These are phyloP conservation scores for Autographa pulchrina DNA, from an alignment of 2,888 invertebrate species.

Conservation along the genomic window DNA sequence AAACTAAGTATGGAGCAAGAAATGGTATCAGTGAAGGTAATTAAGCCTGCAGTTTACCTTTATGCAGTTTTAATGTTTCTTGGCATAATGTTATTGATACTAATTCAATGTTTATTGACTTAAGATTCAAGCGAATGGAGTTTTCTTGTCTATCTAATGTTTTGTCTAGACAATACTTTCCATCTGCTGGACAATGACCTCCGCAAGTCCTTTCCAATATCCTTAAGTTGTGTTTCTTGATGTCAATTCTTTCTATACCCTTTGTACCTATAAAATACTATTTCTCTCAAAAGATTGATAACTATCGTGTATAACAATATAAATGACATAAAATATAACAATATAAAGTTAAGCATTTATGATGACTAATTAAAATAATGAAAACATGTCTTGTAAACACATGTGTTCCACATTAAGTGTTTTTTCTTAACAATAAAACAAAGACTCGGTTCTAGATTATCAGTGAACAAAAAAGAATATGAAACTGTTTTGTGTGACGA, in stretches of 20 bases:
- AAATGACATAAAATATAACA: background rate
- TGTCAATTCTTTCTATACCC: background rate
- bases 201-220: background rate
- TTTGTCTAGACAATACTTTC: background rate
- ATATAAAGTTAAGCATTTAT: background rate
- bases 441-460: conserved; percentile 1
- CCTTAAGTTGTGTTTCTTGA: background rate
- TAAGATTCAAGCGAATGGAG: background rate
- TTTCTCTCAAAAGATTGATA: background rate
- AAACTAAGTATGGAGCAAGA: conserved; percentile 39
- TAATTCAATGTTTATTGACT: too few species aligned
- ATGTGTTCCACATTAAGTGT: background rate
- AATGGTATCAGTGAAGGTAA: conserved; percentile 17
- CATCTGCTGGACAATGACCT: background rate
- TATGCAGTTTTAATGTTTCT: background rate
- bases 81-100: background rate
- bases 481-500: background rate
- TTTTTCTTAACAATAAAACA: background rate
- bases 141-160: background rate
- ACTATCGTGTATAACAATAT: background rate
- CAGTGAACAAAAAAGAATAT: background rate
- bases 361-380: background rate
- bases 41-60: background rate
- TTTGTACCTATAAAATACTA: background rate
- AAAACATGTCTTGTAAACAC: conserved; percentile 4